Evolutionary conservation across 2,888 invertebrate genomes (phyloP).

Genomic region (Xestia c-nigrum): DNA sequence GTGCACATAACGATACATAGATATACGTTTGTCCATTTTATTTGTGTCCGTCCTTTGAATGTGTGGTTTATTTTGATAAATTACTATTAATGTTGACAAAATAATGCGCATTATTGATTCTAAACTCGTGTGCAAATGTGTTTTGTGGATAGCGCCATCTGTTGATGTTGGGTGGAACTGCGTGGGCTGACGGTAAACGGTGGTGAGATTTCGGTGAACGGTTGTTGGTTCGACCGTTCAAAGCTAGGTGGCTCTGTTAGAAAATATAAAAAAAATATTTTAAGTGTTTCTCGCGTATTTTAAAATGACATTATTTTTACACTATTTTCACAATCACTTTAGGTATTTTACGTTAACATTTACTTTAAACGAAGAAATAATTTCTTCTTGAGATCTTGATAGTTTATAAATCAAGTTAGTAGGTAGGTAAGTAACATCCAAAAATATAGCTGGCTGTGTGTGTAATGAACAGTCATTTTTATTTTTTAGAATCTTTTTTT

Average conservation of each 20-base stretch:
- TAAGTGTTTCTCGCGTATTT: neutral
- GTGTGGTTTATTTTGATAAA: constrained; percentile 43
- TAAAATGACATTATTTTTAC: neutral
- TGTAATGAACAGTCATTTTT: constrained; percentile 12
- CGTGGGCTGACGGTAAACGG: neutral
- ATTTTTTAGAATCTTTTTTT: constrained; percentile 8
- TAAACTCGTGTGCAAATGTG: neutral
- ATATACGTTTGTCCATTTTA: constrained; percentile 33
- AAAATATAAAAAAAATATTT: neutral
- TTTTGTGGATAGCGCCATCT: constrained; percentile 68
- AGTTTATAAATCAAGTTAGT: neutral
- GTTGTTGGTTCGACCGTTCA: constrained; percentile 37
- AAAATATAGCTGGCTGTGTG: neutral
- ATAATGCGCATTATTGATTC: constrained; percentile 28
- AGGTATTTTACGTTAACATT: neutral
- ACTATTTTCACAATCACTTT: neutral
- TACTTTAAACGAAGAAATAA: neutral
- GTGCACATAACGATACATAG: neutral
- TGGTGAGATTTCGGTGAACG: neutral
- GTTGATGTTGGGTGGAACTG: constrained; percentile 38
- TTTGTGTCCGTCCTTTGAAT: constrained; percentile 47
- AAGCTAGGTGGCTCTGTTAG: constrained; percentile 64
- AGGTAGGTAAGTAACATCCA: too few species aligned
- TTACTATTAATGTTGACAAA: constrained; percentile 10
- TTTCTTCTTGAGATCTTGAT: neutral